Conservation (phyloP, 2,888 invertebrate species). For the Lapara coniferarum region DNA sequence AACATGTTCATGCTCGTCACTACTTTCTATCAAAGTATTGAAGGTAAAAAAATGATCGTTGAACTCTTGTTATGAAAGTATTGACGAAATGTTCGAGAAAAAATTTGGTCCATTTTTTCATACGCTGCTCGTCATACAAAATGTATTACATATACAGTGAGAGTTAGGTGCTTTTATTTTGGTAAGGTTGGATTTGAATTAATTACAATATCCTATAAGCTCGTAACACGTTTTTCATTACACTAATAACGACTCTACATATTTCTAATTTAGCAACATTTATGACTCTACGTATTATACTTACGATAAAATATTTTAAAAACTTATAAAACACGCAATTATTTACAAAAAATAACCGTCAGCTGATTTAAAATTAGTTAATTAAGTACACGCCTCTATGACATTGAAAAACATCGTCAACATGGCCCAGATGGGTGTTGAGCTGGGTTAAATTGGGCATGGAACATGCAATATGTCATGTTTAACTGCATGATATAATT, state of each 20-base stretch:
- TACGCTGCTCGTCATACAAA: too few species aligned
- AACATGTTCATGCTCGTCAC: not conserved
- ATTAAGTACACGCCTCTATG: not conserved
- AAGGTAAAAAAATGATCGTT: too few species aligned
- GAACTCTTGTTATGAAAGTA: too few species aligned
- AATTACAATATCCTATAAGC: too few species aligned
- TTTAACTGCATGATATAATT: slow-evolving; percentile 34
- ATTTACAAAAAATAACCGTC: too few species aligned
- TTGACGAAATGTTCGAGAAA: too few species aligned
- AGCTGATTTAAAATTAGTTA: too few species aligned
- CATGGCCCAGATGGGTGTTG: slow-evolving; percentile 28
- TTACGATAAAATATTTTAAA: not conserved
- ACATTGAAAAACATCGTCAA: slow-evolving; percentile 27
- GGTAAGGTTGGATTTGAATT: too few species aligned
- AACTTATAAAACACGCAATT: not conserved
- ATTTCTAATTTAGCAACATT: not conserved
- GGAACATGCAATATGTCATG: slow-evolving; percentile 35
- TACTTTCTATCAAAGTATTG: too few species aligned
- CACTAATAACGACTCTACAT: not conserved
- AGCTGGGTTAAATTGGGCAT: slow-evolving; percentile 37
- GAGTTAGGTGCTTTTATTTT: too few species aligned
- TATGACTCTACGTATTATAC: not conserved
- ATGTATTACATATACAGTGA: too few species aligned
- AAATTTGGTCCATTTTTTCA: too few species aligned
- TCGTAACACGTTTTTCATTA: not conserved